These are phyloP conservation scores for Bettongia penicillata DNA, from an alignment of 2,113 vertebrate species.

Conservation along the genomic window DNA sequence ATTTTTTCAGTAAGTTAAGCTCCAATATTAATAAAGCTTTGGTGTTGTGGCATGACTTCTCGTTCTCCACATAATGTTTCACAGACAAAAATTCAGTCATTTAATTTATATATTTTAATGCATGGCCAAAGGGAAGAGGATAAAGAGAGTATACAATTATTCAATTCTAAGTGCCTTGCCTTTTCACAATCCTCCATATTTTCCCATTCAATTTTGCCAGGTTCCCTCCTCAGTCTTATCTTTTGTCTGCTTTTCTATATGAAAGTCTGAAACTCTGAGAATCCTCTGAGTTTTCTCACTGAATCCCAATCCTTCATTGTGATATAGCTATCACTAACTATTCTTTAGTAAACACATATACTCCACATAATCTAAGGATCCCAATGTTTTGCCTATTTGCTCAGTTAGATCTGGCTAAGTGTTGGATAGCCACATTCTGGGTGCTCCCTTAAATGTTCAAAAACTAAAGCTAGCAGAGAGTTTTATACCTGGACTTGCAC, in stretches of 20 bases:
- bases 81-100: not conserved
- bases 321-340: slow-evolving; percentile 58
- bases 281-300: slow-evolving; percentile 37
- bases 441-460: not conserved
- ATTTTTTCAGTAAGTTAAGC: not conserved
- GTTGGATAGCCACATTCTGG: not conserved
- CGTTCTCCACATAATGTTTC: not conserved
- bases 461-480: not conserved
- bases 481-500: slow-evolving; percentile 17
- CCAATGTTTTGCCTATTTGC: not conserved
- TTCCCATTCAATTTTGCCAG: slow-evolving; percentile 29
- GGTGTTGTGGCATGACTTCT: not conserved
- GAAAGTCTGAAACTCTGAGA: slow-evolving; percentile 36
- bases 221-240: slow-evolving; percentile 29
- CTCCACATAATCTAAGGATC: not conserved
- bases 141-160: slow-evolving; percentile 31
- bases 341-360: slow-evolving; percentile 65
- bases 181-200: slow-evolving; percentile 1
- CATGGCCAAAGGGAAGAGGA: slow-evolving; percentile 31
- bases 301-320: not conserved
- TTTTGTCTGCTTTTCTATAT: not conserved
- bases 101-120: slow-evolving; percentile 20
- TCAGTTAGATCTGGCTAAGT: not conserved
- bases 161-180: not conserved
- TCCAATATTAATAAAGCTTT: not conserved